Evolutionary conservation across 2,888 invertebrate species (phyloP), one percentile per base, ranked within the genome.

Genomic region (Lampropteryx suffumata): DNA sequence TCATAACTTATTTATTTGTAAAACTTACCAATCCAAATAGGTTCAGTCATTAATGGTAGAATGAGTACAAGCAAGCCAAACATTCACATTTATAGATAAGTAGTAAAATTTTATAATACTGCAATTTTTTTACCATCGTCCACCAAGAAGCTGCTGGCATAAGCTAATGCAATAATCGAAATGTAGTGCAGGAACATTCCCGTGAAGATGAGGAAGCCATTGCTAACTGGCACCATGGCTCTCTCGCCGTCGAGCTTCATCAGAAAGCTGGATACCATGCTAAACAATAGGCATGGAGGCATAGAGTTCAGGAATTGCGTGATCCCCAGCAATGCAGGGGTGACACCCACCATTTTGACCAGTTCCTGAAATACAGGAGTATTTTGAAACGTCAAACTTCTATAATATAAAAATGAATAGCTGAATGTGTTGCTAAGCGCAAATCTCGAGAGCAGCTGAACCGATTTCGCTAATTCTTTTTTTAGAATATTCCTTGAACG

Each of bases 341-440:
- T 59, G 4, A 82, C 53, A 2, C 91, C 79, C 10, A 92, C 92
- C 28, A 93, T 64, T 4, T 92, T 42, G 6, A 49, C 49, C 14
- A 49, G 39, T 32, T 49, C 49, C 49, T 49, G 37, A 32, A 41
- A 41, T 3, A 10, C 8, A 24, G 9, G 1, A 27, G 13, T 9
- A 1, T 1, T 13, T 13, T n/a, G 1, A 35, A 24, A 21, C n/a
- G 2, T n/a, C n/a, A n/a, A n/a, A n/a, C n/a, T n/a, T n/a, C n/a
- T n/a, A n/a, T n/a, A n/a, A n/a, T n/a, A n/a, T n/a, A n/a, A n/a
- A n/a, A n/a, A n/a, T n/a, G n/a, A n/a, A n/a, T n/a, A n/a, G n/a
- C n/a, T n/a, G n/a, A n/a, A n/a, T n/a, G n/a, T n/a, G n/a, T n/a
- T n/a, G n/a, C n/a, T n/a, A n/a, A n/a, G n/a, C n/a, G n/a, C n/a